Conservation (phyloP, 2,888 invertebrate species). For the Azorinus chamasolen region DNA sequence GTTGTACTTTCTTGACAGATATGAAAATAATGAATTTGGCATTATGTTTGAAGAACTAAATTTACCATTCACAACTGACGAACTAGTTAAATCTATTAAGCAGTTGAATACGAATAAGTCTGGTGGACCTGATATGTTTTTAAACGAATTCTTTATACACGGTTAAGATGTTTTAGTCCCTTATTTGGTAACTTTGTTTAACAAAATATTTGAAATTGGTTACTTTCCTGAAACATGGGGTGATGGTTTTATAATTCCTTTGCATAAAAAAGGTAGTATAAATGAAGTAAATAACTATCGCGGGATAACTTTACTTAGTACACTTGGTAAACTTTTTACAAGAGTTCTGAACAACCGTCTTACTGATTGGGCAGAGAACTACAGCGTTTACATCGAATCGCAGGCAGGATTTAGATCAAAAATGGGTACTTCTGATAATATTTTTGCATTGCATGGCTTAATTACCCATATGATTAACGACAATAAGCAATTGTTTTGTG, state of each 20-base stretch:
- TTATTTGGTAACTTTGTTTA: slow-evolving; percentile 5
- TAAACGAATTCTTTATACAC: slow-evolving; percentile 7
- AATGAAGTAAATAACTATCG: slow-evolving; percentile 14
- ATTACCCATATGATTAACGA: slow-evolving; percentile 22
- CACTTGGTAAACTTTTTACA: slow-evolving; percentile 7
- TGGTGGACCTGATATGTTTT: slow-evolving; percentile 4
- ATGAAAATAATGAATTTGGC: slow-evolving; percentile 4
- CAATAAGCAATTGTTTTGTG: slow-evolving; percentile 19
- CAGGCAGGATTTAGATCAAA: slow-evolving; percentile 4
- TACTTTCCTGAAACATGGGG: slow-evolving; percentile 20
- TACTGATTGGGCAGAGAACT: slow-evolving; percentile 10
- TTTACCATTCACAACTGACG: too few species aligned
- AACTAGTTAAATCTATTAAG: slow-evolving; percentile 7
- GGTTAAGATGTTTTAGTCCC: slow-evolving; percentile 3
- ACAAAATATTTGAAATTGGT: slow-evolving; percentile 7
- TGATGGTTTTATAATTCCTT: slow-evolving; percentile 19
- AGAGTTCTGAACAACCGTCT: slow-evolving; percentile 5
- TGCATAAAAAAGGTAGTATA: slow-evolving; percentile 18
- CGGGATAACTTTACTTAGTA: slow-evolving; percentile 19
- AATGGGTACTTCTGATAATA: slow-evolving; percentile 24
- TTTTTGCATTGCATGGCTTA: slow-evolving; percentile 35
- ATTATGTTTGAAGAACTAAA: too few species aligned
- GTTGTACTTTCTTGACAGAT: slow-evolving; percentile 15
- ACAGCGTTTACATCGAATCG: slow-evolving; percentile 6
- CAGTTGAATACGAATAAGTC: slow-evolving; percentile 6